Evolutionary conservation across 2,113 vertebrate genomes (phyloP), one percentile per base, ranked within the genome.

Genomic region (Argyrosomus japonicus): DNA sequence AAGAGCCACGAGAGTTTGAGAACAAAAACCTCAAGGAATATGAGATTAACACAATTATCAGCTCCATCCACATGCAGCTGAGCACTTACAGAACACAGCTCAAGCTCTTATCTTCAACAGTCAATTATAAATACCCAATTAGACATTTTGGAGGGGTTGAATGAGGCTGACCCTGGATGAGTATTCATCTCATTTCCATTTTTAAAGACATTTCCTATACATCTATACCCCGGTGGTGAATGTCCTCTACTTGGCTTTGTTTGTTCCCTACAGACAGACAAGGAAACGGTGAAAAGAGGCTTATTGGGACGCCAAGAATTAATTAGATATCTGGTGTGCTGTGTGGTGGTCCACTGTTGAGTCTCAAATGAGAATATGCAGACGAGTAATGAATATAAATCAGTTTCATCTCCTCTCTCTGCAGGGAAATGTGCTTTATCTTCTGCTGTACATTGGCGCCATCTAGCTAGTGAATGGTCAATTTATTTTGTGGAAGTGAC

Each of bases 401-500:
- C 25, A 70, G 23, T 56, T 19, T 17, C 11, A 47, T 19, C 19
- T 67, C 11, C n/a, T 40, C n/a, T 40, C n/a, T 45, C 58, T n/a
- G 45, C 4, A 23, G 53, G 2, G 5, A 68, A 6, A 27, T 3
- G 5, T 12, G 1, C 2, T n/a, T 56, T 6, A 23, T 4, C 13
- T 56, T 45, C 29, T 25, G 8, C 51, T 83, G 23, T 32, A 17
- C 61, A 51, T 70, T 23, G 69, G 51, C 78, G 85, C 87, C 89
- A 87, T 82, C 92, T 91, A 65, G 69, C 63, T 81, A 62, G 69
- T 54, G 84, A 12, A 3, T 1, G 0, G 3, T 4, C 0, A 0
- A 3, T 10, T 18, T 5, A 27, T 1, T 15, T 6, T 2, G 15
- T 5, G 91, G 92, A 95, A 88, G 73, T 95, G 87, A 91, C 93